Evolutionary conservation across 2,888 invertebrate species (phyloP).

Genomic region (Blastobasis adustella): DNA sequence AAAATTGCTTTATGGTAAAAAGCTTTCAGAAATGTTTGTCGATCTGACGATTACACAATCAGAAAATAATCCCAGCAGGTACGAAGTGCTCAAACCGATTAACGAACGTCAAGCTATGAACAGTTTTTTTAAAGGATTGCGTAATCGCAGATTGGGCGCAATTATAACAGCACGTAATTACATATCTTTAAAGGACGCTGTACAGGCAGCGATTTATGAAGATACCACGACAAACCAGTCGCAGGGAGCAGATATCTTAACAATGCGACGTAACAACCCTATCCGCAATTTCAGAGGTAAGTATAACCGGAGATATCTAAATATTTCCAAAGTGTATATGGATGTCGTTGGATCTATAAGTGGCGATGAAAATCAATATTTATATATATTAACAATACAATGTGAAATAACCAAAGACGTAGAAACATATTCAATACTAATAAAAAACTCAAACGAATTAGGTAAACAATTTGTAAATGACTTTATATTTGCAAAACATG

Average conservation of each 20-base stretch:
- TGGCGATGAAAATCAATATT: too few relatives aligned
- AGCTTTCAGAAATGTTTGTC: slow-evolving; percentile 5
- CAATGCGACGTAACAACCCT: not conserved
- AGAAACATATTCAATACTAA: too few relatives aligned
- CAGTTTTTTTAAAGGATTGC: slow-evolving; percentile 6
- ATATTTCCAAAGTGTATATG: too few relatives aligned
- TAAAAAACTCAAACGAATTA: too few relatives aligned
- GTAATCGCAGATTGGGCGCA: slow-evolving; percentile 4
- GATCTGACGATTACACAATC: slow-evolving; percentile 8
- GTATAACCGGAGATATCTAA: too few relatives aligned
- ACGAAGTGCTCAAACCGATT: slow-evolving; percentile 3
- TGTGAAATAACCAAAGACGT: too few relatives aligned
- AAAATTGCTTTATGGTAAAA: slow-evolving; percentile 4
- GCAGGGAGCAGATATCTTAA: not conserved
- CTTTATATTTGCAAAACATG: too few relatives aligned
- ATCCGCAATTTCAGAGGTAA: not conserved
- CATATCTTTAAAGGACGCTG: slow-evolving; percentile 6
- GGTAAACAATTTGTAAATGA: too few relatives aligned
- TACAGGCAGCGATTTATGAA: slow-evolving; percentile 8
- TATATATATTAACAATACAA: too few relatives aligned
- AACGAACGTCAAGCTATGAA: slow-evolving; percentile 5
- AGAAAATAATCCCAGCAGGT: not conserved
- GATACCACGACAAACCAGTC: not conserved
- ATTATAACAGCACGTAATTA: slow-evolving; percentile 7
- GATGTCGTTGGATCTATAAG: too few relatives aligned